Evolutionary conservation across 2,888 invertebrate species (phyloP).

Genomic region (Pseudoips prasinana): DNA sequence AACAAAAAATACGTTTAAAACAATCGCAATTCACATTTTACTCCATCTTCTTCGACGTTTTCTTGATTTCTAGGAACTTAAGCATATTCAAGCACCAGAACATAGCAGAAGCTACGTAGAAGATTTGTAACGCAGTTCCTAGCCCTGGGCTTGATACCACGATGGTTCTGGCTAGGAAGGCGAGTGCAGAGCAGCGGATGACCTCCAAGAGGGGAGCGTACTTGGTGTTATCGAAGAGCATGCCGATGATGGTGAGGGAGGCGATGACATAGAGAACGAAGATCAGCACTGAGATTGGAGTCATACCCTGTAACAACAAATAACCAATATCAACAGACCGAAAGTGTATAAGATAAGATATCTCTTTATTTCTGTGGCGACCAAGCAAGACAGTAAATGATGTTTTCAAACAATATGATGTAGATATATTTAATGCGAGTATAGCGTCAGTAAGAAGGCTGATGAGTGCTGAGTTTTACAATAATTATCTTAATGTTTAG

Average conservation of each 20-base stretch:
- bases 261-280: constrained; percentile 85
- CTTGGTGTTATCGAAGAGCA: constrained; percentile 86
- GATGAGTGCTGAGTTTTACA: no score
- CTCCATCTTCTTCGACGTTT: constrained; percentile 47
- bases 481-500: no score
- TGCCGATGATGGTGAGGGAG: constrained; percentile 86
- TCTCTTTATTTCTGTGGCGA: no score
- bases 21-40: no score
- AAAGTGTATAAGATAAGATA: no score
- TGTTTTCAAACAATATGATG: no score
- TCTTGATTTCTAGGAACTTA: constrained; percentile 80
- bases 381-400: no score
- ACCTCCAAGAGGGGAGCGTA: constrained; percentile 84
- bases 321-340: no score
- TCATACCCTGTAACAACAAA: constrained; percentile 81
- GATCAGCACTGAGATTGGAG: constrained; percentile 79
- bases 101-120: constrained; percentile 82
- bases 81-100: constrained; percentile 85
- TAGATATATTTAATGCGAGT: no score
- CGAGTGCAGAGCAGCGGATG: constrained; percentile 83
- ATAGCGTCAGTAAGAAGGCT: no score
- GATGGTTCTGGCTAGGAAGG: constrained; percentile 69
- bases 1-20: no score
- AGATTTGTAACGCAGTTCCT: constrained; percentile 74
- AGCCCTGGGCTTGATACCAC: constrained; percentile 57